Conservation (phyloP, 2,797 vertebrate species). For the Manis crassicaudata region DNA sequence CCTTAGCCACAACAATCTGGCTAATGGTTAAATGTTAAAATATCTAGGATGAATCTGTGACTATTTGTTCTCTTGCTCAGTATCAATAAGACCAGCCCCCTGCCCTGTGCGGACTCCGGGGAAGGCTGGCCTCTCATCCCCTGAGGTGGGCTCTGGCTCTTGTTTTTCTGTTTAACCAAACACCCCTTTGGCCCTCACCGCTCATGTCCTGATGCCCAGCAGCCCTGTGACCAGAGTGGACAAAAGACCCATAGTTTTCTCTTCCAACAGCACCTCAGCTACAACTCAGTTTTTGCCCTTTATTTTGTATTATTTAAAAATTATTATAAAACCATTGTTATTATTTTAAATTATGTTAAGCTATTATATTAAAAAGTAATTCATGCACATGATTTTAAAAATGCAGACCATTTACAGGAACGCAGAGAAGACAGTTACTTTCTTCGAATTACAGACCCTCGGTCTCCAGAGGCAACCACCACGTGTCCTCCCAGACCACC, state of each 20-base stretch:
- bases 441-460: not conserved
- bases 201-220: not conserved
- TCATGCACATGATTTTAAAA: not conserved
- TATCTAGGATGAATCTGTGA: not conserved
- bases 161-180: not conserved
- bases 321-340: not conserved
- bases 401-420: not conserved
- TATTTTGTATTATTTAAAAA: not conserved
- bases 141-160: not conserved
- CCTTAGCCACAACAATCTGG: not conserved
- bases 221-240: not conserved
- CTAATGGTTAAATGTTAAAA: not conserved
- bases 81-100: not conserved
- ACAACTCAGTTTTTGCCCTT: not conserved
- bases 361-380: not conserved
- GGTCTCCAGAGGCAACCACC: not conserved
- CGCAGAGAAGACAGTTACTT: not conserved
- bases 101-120: not conserved
- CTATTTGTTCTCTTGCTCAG: not conserved
- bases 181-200: not conserved
- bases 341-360: not conserved
- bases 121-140: not conserved
- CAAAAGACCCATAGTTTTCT: not conserved
- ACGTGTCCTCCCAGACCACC: not conserved
- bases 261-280: not conserved